A percentile compares a stretch with the other conserved stretches of the same genome.
phyloP scores from a whole-genome alignment of 2,797 vertebrate species.

The Poecilia velifera region DNA sequence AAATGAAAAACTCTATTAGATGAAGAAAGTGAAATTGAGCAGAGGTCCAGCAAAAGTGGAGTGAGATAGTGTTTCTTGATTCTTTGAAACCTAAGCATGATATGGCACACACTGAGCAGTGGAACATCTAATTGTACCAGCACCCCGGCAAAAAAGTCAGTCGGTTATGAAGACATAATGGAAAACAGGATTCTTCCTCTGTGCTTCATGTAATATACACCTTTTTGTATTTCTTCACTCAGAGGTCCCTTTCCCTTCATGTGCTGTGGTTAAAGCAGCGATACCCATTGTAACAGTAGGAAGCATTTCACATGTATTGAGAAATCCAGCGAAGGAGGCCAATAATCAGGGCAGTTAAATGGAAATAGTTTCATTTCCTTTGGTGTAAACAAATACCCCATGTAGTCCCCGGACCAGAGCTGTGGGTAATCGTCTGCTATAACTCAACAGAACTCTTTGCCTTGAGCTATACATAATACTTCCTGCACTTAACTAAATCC shows the following conservation, averaged over 20 bases:
- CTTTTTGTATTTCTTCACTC: slow-evolving; percentile 64
- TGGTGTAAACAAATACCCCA: slow-evolving; percentile 81
- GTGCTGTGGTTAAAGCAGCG: slow-evolving; percentile 59
- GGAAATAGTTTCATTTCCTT: slow-evolving; percentile 80
- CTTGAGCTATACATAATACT: slow-evolving; percentile 80
- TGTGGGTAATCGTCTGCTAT: slow-evolving; percentile 76
- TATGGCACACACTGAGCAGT: slow-evolving; percentile 68
- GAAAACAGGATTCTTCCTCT: slow-evolving; percentile 70
- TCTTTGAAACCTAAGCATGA: slow-evolving; percentile 77
- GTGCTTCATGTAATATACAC: slow-evolving; percentile 65
- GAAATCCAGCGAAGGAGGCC: slow-evolving; percentile 62
- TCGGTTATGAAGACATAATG: slow-evolving; percentile 76
- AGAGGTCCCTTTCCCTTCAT: slow-evolving; percentile 13
- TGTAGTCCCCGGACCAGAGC: slow-evolving; percentile 67
- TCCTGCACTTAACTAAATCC: slow-evolving; percentile 81
- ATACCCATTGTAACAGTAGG: slow-evolving; percentile 61
- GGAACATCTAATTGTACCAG: slow-evolving; percentile 75
- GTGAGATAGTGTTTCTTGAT: slow-evolving; percentile 73
- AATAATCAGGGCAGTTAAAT: slow-evolving; percentile 75
- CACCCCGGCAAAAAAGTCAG: slow-evolving; percentile 75
- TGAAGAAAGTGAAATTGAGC: slow-evolving; percentile 75
- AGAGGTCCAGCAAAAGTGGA: slow-evolving; percentile 72
- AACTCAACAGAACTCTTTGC: slow-evolving; percentile 79
- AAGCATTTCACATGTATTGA: slow-evolving; percentile 62
- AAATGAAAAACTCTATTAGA: slow-evolving; percentile 70